Conservation (phyloP, 2,797 vertebrate species). For the Chromobotia macracanthus region DNA sequence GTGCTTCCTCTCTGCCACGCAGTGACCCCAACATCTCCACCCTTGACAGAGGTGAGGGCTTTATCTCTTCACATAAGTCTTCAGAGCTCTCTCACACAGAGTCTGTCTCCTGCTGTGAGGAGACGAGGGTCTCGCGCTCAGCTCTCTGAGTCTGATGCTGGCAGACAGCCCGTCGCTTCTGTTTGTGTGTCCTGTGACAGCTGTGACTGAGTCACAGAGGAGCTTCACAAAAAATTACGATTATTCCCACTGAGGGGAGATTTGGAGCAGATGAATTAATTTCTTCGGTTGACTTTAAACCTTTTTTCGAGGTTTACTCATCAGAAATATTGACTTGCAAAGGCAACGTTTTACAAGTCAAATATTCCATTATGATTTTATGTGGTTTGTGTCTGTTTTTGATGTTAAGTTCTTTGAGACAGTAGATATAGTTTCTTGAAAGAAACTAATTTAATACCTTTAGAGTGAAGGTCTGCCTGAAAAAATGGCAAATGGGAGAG, state of each 20-base stretch:
- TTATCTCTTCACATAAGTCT: constrained; percentile 4
- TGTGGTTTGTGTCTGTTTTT: neutral
- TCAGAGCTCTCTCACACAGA: constrained; percentile 13
- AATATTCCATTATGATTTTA: too few relatives aligned
- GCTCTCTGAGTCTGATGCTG: constrained; percentile 17
- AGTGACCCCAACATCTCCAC: constrained; percentile 92
- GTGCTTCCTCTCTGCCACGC: constrained; percentile 87
- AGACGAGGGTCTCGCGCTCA: neutral
- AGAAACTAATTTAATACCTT: neutral
- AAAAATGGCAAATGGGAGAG: too few relatives aligned
- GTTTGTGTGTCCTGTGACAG: constrained; percentile 50
- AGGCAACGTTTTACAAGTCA: too few relatives aligned
- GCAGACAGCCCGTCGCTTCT: constrained; percentile 29
- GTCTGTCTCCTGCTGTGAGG: neutral
- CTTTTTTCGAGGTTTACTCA: too few relatives aligned
- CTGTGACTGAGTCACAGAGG: constrained; percentile 38
- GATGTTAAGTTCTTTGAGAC: neutral
- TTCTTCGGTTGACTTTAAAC: too few relatives aligned
- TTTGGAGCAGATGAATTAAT: neutral
- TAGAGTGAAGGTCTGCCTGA: neutral
- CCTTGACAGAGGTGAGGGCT: constrained; percentile 89
- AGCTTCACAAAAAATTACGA: neutral
- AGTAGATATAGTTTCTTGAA: neutral
- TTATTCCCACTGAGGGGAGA: constrained; percentile 5
- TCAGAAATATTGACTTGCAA: too few relatives aligned